Evolutionary conservation across 1,140 invertebrate genomes (phyloP), one percentile per base, ranked within the genome.

Genomic region (Arion vulgaris): DNA sequence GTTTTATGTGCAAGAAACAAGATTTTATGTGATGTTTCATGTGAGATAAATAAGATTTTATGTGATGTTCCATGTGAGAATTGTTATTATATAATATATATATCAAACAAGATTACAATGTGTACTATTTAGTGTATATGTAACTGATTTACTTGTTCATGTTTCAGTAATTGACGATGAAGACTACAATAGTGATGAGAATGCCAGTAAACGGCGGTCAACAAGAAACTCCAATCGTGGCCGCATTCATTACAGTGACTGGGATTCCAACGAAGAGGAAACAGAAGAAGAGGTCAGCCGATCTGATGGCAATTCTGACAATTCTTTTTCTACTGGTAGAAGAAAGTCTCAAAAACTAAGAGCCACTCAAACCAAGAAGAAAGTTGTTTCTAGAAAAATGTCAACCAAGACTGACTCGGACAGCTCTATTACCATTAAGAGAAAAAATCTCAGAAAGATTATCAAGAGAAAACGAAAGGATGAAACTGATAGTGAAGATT

Each of bases 131-230:
- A n/a, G n/a, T n/a, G n/a, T n/a, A n/a, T n/a, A n/a, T n/a, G n/a
- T n/a, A n/a, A n/a, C n/a, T n/a, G n/a, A n/a, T n/a, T n/a, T n/a
- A n/a, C n/a, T n/a, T n/a, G n/a, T n/a, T 19, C 26, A 15, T 57
- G 53, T 89, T 89, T 39, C 84, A 90, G 89, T 90, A 39, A 88
- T 89, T 28, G 88, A 88, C 81, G 87, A 88, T 80, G 89, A 89
- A 32, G 71, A 81, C 32, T 88, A 88, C 83, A 87, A 89, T 57
- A 89, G 88, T 86, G 89, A 90, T 80, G 87, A 90, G 38, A 74
- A 81, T 49, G 80, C 80, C 11, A 72, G 19, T 23, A 82, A 85
- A n/a, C 76, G 86, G 23, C 80, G 86, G 9, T 85, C 88, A 0
- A 86, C 80, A 23, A 71, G 89, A 51, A 81, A 85, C 32, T 80